Base-by-base conservation (phyloP, 1,140 invertebrate species). In the Campoletis sonorensis region DNA sequence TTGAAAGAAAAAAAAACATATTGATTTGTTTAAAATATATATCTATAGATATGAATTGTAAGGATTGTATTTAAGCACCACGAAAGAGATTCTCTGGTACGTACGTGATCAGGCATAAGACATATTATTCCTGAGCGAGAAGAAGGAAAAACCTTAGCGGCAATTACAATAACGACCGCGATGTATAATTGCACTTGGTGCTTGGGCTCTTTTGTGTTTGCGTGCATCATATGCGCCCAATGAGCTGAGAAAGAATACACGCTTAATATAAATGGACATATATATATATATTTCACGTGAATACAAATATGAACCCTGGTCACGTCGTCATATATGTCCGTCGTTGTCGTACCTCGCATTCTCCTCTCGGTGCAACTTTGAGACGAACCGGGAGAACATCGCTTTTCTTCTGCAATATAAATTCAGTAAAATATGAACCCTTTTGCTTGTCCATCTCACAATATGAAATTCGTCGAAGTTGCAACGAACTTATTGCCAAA, bases 81-180 rank as follows among this genome's bases (percentile, higher is more conserved):
- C 27, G 30, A 64, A 64, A 64, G 75, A 77, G 75, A 77, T 77
- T 77, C 75, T 77, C 75, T 64, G 23, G 26, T 58, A 21, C 54
- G 75, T 77, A 77, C 75, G 75, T 77, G 75, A 77, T 77, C 75
- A 27, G 54, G 54, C 75, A 77, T 77, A 77, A 77, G 54, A 77
- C 54, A 77, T 30, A 75, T n/a, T 61, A 40, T 72, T 37, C 51
- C 54, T 61, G 18, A 37, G 75, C 30, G 75, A 77, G 75, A 64
- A 77, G 75, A 77, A 27, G 75, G 51, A 64, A 77, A 77, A 77
- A 77, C 75, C 51, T 77, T 77, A 77, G 75, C 75, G 27, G 75
- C 75, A 77, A 77, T 77, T 77, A 64, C 75, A 77, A 64, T 77
- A 77, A 77, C 75, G 75, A 77, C 75, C 75, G 54, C 75, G 75